Base-by-base conservation (phyloP, 2,113 vertebrate genomes). In the Pseudonaja textilis region DNA sequence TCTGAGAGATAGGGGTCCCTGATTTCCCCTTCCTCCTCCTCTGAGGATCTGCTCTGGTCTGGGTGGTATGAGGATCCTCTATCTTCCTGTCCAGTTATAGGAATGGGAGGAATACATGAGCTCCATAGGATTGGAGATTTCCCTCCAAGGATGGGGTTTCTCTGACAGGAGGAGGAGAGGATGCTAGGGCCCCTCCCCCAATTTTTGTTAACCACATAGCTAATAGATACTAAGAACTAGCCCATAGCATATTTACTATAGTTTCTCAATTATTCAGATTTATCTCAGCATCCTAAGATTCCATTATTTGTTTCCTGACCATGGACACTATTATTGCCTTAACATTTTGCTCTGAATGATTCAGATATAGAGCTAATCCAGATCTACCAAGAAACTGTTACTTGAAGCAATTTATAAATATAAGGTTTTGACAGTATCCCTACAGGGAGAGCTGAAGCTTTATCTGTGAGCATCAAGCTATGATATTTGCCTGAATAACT, bases 401-500 rank as follows among this genome's bases (percentile, higher is more conserved):
- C 29, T 90, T 90, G 74, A 92, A 85, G 88, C 61, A 92, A 92
- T 94, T 95, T 0, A 10, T 39, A 9, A 0, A 85, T 92, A 20
- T 55, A 55, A 93, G 92, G 59, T 91, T 92, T 89, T 85, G 90
- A 95, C 4, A 93, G 90, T 93, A 95, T 56, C 92, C 59, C 96
- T 92, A 89, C 89, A 85, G 93, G 93, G 91, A 90, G 87, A 88
- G 50, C 89, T 55, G 52, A 91, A 89, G 89, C 42, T 9, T n/a
- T 86, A 93, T 94, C 90, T 91, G 88, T 93, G 87, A 85, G 55
- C 94, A 69, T 61, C 95, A 54, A 91, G 93, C 92, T 96, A 95
- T 94, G 93, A 96, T 92, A 90, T 96, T 96, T 87, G n/a, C 47
- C 29, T 89, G 94, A 89, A 93, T 95, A 90, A 89, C 39, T 57